These are phyloP conservation scores for Corythoichthys haematopterus DNA, from an alignment of 2,113 vertebrate genomes.

Conservation along the genomic window DNA sequence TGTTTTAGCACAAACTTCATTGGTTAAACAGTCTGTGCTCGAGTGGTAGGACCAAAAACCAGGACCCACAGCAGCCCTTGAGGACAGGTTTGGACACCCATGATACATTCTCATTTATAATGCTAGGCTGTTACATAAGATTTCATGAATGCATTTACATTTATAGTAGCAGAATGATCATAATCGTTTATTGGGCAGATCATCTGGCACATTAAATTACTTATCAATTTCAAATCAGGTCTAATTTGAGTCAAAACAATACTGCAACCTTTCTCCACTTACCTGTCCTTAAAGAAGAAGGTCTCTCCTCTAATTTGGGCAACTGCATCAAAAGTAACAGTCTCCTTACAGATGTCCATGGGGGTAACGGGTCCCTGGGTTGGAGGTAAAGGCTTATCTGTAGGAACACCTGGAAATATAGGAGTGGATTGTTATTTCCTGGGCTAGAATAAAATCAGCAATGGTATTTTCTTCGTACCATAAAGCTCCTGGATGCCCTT, in stretches of 20 bases:
- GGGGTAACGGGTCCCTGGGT: conserved; percentile 90
- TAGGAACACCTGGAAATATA: conserved; percentile 68
- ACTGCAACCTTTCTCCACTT: conserved; percentile 29
- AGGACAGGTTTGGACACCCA: too few species aligned
- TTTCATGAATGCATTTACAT: background rate
- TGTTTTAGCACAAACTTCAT: too few species aligned
- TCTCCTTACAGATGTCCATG: conserved; percentile 83
- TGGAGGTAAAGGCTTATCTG: conserved; percentile 78
- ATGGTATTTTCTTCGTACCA: conserved; percentile 64
- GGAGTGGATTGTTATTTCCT: background rate
- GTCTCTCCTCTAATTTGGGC: conserved; percentile 91
- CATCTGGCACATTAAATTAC: background rate
- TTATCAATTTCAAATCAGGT: background rate
- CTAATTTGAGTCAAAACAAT: background rate
- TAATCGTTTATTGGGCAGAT: background rate
- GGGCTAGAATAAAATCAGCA: background rate
- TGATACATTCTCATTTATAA: too few species aligned
- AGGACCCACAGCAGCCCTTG: too few species aligned
- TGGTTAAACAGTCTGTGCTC: too few species aligned
- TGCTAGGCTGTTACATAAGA: too few species aligned
- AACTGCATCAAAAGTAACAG: conserved; percentile 86
- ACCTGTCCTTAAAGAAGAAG: conserved; percentile 98
- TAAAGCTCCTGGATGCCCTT: conserved; percentile 95
- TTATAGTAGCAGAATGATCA: background rate
- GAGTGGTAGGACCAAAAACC: too few species aligned